Conservation (phyloP, 2,797 vertebrate genomes). For the Manis pentadactyla region DNA sequence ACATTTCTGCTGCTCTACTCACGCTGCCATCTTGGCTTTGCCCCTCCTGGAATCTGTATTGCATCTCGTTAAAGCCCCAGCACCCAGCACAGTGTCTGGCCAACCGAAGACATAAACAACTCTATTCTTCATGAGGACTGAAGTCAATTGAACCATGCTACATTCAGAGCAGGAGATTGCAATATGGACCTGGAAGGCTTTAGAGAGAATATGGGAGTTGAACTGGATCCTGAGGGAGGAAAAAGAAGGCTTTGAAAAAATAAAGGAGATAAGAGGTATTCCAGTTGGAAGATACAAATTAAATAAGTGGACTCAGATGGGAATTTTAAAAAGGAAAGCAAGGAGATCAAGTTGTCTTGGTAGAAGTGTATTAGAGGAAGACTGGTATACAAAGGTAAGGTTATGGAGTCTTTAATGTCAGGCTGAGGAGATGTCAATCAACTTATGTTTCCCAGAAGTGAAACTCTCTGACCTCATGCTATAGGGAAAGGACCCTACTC, state of each 20-base stretch:
- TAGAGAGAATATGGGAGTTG: background rate
- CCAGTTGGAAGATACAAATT: background rate
- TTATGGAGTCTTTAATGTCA: background rate
- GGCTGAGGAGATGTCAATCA: background rate
- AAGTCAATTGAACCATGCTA: background rate
- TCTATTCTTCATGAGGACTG: background rate
- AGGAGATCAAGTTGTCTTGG: background rate
- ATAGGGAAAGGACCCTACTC: background rate
- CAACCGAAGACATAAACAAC: background rate
- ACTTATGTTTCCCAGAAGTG: background rate
- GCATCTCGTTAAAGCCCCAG: background rate
- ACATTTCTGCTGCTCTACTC: too few species aligned
- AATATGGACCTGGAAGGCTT: background rate
- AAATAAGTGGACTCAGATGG: background rate
- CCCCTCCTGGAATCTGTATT: too few species aligned
- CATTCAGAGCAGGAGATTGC: background rate
- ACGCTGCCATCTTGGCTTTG: too few species aligned
- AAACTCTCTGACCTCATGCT: background rate
- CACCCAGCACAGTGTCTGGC: too few species aligned
- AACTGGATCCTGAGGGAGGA: background rate
- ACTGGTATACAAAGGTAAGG: background rate
- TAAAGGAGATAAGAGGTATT: background rate
- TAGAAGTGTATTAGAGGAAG: background rate
- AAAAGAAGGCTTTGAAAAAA: background rate
- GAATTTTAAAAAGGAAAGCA: background rate